Evolutionary conservation across 2,797 vertebrate genomes (phyloP).

Genomic region (Halcyon badia): DNA sequence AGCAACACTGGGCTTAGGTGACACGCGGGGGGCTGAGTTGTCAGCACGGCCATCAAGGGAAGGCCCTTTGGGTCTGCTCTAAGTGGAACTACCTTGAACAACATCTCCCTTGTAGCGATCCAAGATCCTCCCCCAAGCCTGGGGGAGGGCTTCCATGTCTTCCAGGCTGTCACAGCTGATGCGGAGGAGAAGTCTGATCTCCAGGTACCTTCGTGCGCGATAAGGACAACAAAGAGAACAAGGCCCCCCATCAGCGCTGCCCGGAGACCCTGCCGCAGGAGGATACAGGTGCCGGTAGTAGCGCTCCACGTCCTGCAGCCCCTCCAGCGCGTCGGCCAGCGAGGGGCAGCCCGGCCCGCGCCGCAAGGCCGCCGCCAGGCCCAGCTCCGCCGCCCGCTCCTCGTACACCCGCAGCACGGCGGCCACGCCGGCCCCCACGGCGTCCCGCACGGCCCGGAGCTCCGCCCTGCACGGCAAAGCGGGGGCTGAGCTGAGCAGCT

Average conservation of each 20-base stretch:
- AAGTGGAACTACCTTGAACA: slow-evolving; percentile 59
- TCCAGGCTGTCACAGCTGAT: slow-evolving; percentile 79
- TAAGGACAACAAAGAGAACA: slow-evolving; percentile 36
- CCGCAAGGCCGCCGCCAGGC: slow-evolving; percentile 63
- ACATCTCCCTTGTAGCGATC: slow-evolving; percentile 25
- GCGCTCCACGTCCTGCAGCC: slow-evolving; percentile 89
- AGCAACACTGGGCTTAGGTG: fast-evolving
- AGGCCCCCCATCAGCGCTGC: fast-evolving
- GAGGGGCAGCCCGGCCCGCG: slow-evolving; percentile 83
- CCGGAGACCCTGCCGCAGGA: background rate
- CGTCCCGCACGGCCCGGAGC: background rate
- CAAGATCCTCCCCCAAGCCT: slow-evolving; percentile 83
- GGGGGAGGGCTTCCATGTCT: slow-evolving; percentile 79
- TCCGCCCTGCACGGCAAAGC: background rate
- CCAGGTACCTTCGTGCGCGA: slow-evolving; percentile 81
- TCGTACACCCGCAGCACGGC: slow-evolving; percentile 82
- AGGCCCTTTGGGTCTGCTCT: fast-evolving
- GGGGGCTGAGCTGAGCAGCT: background rate
- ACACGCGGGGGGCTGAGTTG: background rate
- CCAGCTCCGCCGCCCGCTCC: slow-evolving; percentile 70
- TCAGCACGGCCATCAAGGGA: fast-evolving
- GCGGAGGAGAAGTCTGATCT: slow-evolving; percentile 82
- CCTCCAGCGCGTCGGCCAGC: slow-evolving; percentile 89
- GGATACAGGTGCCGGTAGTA: slow-evolving; percentile 90
- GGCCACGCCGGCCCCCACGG: background rate